phyloP scores from a whole-genome alignment of 2,113 vertebrate species.

The Gnathonemus echidnorhynchus region DNA sequence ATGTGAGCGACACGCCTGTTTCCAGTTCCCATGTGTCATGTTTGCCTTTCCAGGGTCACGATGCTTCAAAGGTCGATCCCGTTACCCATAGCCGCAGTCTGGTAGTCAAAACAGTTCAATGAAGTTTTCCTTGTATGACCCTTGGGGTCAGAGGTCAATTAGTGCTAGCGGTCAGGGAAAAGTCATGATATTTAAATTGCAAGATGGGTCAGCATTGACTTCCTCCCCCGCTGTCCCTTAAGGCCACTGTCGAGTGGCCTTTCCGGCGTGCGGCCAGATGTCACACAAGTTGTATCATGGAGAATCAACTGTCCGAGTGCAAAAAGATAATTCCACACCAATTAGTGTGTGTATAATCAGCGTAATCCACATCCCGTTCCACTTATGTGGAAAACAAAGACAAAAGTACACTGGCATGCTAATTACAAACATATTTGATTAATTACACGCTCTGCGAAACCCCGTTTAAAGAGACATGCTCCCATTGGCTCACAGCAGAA shows the following conservation, averaged over 20 bases:
- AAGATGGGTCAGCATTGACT: background rate
- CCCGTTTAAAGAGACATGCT: background rate
- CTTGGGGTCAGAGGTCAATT: background rate
- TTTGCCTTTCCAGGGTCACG: background rate
- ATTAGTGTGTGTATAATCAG: constrained; percentile 13
- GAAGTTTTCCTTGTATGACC: background rate
- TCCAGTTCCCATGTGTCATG: background rate
- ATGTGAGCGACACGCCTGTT: background rate
- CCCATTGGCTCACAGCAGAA: background rate
- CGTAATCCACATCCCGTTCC: background rate
- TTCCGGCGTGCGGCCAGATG: background rate
- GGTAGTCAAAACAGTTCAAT: background rate
- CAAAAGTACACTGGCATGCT: background rate
- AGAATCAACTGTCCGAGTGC: constrained; percentile 6
- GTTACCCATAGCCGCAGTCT: background rate
- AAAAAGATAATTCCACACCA: constrained; percentile 6
- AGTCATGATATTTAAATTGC: background rate
- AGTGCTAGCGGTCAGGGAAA: background rate
- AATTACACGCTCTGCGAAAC: background rate
- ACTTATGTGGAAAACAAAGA: background rate
- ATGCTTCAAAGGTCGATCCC: background rate
- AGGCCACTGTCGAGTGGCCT: background rate
- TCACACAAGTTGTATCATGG: background rate
- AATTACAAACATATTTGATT: constrained; percentile 15
- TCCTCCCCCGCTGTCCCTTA: background rate